Conservation (phyloP, 2,888 invertebrate species). For the Sussaba pulchella region DNA sequence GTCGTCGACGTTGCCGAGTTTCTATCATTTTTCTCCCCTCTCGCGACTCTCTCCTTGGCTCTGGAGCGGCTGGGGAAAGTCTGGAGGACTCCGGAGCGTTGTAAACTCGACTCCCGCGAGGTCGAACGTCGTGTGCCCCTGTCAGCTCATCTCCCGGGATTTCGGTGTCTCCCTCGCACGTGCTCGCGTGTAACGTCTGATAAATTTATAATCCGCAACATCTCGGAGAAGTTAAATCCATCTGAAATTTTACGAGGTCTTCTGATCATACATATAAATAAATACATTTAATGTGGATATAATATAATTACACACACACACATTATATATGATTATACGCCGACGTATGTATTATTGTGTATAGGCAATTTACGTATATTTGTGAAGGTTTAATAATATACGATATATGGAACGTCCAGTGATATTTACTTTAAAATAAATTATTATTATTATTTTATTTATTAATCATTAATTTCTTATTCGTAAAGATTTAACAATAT, state of each 20-base stretch:
- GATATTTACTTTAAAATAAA: no score
- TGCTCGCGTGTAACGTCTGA: slow-evolving; percentile 56
- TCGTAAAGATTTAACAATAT: no score
- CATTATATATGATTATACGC: no score
- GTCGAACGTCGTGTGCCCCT: slow-evolving; percentile 21
- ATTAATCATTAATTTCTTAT: no score
- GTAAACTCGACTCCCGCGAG: slow-evolving; percentile 41
- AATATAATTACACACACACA: no score
- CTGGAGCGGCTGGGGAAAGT: slow-evolving; percentile 45
- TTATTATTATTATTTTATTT: no score
- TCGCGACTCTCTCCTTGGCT: neutral
- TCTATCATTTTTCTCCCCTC: slow-evolving; percentile 17
- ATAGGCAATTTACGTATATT: no score
- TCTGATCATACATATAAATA: no score
- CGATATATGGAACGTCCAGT: no score
- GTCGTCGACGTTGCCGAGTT: slow-evolving; percentile 22
- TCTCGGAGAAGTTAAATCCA: slow-evolving; percentile 30
- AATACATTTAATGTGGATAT: no score
- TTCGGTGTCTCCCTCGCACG: slow-evolving; percentile 17
- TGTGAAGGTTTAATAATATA: no score
- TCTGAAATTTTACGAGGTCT: slow-evolving; percentile 13
- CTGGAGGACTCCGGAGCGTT: slow-evolving; percentile 26
- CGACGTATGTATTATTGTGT: no score
- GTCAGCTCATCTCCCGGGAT: neutral
- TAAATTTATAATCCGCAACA: slow-evolving; percentile 65